Evolutionary conservation across 2,888 invertebrate species (phyloP).

Genomic region (Drosophila leonis): DNA sequence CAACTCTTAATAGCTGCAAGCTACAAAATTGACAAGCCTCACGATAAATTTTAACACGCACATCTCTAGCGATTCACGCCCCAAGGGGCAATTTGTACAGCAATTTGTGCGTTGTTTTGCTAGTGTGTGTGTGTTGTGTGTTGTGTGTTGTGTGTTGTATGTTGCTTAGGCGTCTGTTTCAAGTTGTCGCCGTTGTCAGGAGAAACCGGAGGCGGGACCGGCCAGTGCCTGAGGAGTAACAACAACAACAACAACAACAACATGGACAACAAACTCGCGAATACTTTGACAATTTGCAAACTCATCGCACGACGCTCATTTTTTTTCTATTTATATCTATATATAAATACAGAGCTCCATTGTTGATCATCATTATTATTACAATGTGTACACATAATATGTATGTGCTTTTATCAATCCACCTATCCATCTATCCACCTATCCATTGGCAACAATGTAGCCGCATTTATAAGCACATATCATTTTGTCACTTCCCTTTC

Average conservation of each 20-base stretch:
- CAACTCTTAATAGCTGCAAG: background rate
- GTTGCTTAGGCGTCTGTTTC: constrained; percentile 57
- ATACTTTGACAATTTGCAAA: constrained; percentile 57
- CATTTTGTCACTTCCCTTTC: constrained; percentile 48
- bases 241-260: constrained; percentile 5
- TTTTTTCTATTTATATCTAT: constrained; percentile 20
- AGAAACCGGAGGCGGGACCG: constrained; percentile 57
- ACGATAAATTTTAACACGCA: constrained; percentile 23
- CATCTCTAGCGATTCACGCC: constrained; percentile 59
- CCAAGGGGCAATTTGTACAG: constrained; percentile 65
- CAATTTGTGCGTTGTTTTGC: constrained; percentile 61
- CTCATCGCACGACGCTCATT: constrained; percentile 45
- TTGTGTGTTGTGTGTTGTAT: constrained; percentile 1
- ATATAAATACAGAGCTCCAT: constrained; percentile 34
- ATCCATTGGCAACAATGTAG: constrained; percentile 58
- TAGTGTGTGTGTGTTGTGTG: constrained; percentile 6
- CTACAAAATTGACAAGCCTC: constrained; percentile 10
- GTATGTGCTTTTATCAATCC: constrained; percentile 32
- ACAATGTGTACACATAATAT: constrained; percentile 37
- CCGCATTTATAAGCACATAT: constrained; percentile 59
- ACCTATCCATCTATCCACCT: constrained; percentile 19
- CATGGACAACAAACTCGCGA: constrained; percentile 27
- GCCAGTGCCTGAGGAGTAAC: constrained; percentile 15
- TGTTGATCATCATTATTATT: constrained; percentile 53
- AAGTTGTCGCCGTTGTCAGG: constrained; percentile 56